A percentile compares a stretch with the other conserved stretches of the same genome.
Conservation (phyloP, 2,113 vertebrate genomes). For the Oncorhynchus gorbuscha region DNA sequence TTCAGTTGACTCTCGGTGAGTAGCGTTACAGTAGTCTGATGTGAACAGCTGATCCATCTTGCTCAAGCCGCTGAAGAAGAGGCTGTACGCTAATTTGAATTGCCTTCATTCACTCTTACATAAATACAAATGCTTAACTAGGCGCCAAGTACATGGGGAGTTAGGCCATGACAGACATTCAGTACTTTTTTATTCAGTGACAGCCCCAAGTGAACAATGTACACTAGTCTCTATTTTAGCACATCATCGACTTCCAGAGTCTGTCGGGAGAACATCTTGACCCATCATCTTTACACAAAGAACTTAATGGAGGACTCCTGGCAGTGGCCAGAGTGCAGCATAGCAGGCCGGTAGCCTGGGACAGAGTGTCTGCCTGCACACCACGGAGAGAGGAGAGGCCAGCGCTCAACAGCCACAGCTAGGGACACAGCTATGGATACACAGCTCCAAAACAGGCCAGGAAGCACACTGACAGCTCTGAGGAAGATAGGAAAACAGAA, state of each 20-base stretch:
- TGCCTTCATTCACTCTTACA: too few species aligned
- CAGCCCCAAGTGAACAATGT: too few species aligned
- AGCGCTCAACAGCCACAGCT: neutral
- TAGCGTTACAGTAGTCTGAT: neutral
- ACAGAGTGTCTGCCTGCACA: neutral
- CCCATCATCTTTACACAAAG: neutral
- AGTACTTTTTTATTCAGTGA: too few species aligned
- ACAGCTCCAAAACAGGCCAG: constrained; percentile 15
- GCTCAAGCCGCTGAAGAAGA: neutral
- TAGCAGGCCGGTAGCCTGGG: neutral
- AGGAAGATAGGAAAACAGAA: neutral
- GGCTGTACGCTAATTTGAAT: neutral
- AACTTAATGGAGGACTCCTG: neutral
- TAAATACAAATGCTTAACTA: too few species aligned
- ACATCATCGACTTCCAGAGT: neutral
- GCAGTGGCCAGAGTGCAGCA: neutral
- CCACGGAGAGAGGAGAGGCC: neutral
- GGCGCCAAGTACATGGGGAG: too few species aligned
- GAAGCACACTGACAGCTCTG: constrained; percentile 12
- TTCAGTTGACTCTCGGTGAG: neutral
- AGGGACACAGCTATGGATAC: neutral
- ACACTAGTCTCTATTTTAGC: neutral
- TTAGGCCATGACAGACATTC: too few species aligned
- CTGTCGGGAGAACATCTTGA: neutral
- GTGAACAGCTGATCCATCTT: neutral